Base-by-base conservation (phyloP, 2,113 vertebrate species). In the Hippocampus guttulatus region DNA sequence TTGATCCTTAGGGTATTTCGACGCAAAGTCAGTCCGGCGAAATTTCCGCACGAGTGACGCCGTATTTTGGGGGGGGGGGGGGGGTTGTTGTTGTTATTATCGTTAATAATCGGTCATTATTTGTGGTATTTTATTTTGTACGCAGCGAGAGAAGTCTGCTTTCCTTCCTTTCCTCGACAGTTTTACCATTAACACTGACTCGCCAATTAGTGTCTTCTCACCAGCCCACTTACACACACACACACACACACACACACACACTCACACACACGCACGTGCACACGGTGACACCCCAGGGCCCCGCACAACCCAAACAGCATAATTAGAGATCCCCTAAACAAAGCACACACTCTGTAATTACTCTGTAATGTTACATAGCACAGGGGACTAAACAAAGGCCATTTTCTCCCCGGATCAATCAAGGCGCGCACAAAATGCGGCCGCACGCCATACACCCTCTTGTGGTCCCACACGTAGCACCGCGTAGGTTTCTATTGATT, bases 261-360 rank as follows among this genome's bases (percentile, higher is more conserved):
- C 62, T 57, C 63, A 77, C 66, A 68, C 66, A 66, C 45, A 70
- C 69, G 61, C 64, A 70, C 52, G n/a, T n/a, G n/a, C n/a, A 80
- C 68, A 74, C 72, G 30, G 81, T 82, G 83, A 85, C 87, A 88
- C 89, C 89, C 89, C 80, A 80, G 85, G 86, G 86, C 86, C 81
- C 70, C 74, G 79, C 79, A 79, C 91, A 88, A 91, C 87, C 90
- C 87, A 90, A 91, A 91, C 91, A 91, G 83, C 86, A 90, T 91
- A 93, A 93, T 93, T 91, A 92, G 89, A 89, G 86, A 86, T 88
- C 79, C 84, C 82, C 89, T 88, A 93, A 93, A 92, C 92, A 92
- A 92, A 92, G 91, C 90, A 92, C 89, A 92, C 85, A 85, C 85
- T 83, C 89, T 90, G 90, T 91, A 92, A 93, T 93, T 93, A 91